A percentile compares a stretch with the other conserved stretches of the same genome.
phyloP scores from a whole-genome alignment of 2,113 vertebrate genomes.

The Callocephalon fimbriatum region DNA sequence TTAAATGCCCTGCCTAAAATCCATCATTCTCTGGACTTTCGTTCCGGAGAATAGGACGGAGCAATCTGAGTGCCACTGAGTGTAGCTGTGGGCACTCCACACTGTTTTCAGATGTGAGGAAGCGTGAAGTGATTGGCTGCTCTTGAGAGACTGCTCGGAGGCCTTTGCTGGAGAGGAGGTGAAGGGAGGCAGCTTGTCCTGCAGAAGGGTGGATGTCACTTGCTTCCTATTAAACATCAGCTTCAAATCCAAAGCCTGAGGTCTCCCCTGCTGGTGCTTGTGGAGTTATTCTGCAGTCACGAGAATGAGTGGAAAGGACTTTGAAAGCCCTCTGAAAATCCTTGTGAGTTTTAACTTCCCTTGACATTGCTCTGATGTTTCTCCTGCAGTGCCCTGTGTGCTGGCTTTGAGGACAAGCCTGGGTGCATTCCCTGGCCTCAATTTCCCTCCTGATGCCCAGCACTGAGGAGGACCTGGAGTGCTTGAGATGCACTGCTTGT shows the following conservation, averaged over 20 bases:
- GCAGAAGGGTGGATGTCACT: not conserved
- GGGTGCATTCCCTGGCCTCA: not conserved
- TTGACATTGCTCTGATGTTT: not conserved
- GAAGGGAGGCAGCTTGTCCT: not conserved
- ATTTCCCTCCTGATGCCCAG: rapidly evolving
- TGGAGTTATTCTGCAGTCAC: not conserved
- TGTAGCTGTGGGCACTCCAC: conserved; percentile 41
- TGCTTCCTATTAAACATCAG: not conserved
- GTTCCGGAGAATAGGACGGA: not conserved
- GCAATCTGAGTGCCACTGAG: not conserved
- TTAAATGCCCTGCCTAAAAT: not conserved
- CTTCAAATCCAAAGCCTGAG: not conserved
- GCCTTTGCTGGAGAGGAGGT: not conserved
- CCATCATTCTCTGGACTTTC: not conserved
- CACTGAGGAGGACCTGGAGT: not conserved
- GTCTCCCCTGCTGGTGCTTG: not conserved
- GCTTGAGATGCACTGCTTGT: not conserved
- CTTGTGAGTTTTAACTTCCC: not conserved
- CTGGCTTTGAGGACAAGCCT: not conserved
- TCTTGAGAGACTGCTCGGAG: not conserved
- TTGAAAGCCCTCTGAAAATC: not conserved
- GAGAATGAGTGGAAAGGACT: not conserved
- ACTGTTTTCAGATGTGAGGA: not conserved
- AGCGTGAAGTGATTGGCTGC: not conserved
- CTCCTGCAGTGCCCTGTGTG: rapidly evolving